A percentile compares a stretch with the other conserved stretches of the same genome.
These are phyloP conservation scores for Pandion haliaetus DNA, from an alignment of 2,113 vertebrate genomes.

Conservation along the genomic window DNA sequence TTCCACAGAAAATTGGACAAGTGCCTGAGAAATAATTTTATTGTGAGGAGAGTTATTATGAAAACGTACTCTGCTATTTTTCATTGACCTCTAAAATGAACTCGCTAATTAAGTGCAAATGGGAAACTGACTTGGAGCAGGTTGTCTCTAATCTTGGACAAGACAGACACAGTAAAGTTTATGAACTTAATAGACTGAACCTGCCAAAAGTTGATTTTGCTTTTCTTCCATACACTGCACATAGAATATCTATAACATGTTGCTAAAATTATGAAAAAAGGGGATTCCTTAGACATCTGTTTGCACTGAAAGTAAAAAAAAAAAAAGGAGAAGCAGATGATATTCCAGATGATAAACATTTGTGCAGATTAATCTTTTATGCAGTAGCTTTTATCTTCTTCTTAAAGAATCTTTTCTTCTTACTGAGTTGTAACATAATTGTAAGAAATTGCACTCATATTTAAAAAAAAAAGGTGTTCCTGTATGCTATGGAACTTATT, in stretches of 20 bases:
- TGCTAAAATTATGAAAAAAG: constrained; percentile 48
- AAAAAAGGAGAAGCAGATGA: background rate
- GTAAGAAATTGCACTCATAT: constrained; percentile 21
- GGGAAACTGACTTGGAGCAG: constrained; percentile 77
- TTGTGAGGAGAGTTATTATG: constrained; percentile 77
- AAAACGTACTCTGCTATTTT: constrained; percentile 70
- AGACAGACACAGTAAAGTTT: constrained; percentile 76
- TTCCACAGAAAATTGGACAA: constrained; percentile 74
- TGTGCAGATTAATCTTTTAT: constrained; percentile 63
- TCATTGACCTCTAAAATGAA: constrained; percentile 78
- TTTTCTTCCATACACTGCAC: constrained; percentile 59
- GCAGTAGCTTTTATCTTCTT: constrained; percentile 53
- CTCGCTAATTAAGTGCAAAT: constrained; percentile 83
- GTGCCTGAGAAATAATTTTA: constrained; percentile 78
- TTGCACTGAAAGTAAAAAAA: constrained; percentile 36
- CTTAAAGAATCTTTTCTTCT: background rate
- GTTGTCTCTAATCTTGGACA: constrained; percentile 75
- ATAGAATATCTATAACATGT: constrained; percentile 68
- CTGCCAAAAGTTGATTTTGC: constrained; percentile 73
- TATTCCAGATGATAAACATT: constrained; percentile 42
- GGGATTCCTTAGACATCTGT: constrained; percentile 75
- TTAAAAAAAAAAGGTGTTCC: background rate
- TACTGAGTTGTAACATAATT: constrained; percentile 29
- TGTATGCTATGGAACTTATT: background rate
- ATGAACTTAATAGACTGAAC: constrained; percentile 73